These are phyloP conservation scores for Heterochromis multidens DNA, from an alignment of 2,113 vertebrate species.

Conservation along the genomic window DNA sequence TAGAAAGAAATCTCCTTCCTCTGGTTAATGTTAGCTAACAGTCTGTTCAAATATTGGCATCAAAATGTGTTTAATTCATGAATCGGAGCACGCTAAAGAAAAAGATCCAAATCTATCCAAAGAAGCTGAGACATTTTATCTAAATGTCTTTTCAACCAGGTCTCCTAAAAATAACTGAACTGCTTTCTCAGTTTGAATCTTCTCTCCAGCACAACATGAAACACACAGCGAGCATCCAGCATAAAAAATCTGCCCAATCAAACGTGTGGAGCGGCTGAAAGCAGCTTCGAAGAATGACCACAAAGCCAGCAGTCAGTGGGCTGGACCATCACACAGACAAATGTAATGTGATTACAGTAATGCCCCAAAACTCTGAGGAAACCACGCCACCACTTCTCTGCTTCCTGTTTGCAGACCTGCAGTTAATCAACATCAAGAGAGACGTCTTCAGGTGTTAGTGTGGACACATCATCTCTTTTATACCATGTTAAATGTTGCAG, in stretches of 20 bases:
- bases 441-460: background rate
- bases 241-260: background rate
- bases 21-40: too few relatives aligned
- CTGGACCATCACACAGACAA: too few relatives aligned
- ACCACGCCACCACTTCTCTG: too few relatives aligned
- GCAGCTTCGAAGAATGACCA: background rate
- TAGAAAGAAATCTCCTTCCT: too few relatives aligned
- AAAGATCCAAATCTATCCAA: background rate
- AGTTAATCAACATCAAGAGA: background rate
- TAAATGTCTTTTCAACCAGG: too few relatives aligned
- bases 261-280: too few relatives aligned
- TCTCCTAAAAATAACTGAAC: background rate
- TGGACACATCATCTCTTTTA: too few relatives aligned
- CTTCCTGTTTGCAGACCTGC: background rate
- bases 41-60: background rate
- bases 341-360: background rate
- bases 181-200: too few relatives aligned
- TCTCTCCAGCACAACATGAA: too few relatives aligned
- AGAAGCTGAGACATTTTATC: background rate
- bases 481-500: background rate
- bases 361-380: background rate
- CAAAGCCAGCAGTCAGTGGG: background rate
- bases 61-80: fast-evolving
- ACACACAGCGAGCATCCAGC: too few relatives aligned
- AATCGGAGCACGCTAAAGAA: background rate